These are phyloP conservation scores for Eonycteris spelaea DNA, from an alignment of 2,113 vertebrate genomes.

Conservation along the genomic window DNA sequence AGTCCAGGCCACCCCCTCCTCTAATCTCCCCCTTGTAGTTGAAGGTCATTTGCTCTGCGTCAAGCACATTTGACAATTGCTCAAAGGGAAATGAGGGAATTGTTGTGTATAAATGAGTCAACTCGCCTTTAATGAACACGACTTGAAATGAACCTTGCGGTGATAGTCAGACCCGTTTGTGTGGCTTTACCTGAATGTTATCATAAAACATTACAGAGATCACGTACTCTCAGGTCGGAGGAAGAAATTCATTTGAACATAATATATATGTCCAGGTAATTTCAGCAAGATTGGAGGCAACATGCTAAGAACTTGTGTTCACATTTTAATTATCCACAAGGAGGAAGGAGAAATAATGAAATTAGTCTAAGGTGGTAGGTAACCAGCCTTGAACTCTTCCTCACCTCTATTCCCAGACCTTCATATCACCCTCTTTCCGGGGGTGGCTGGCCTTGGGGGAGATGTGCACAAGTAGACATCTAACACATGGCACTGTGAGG, in stretches of 20 bases:
- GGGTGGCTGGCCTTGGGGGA: neutral
- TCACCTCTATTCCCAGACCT: neutral
- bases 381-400: neutral
- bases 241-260: neutral
- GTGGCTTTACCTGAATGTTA: neutral
- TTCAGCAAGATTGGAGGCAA: neutral
- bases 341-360: neutral
- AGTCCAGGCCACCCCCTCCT: neutral
- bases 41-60: slow-evolving; percentile 40
- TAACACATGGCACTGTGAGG: rapidly evolving
- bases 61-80: slow-evolving; percentile 29
- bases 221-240: neutral
- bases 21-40: neutral
- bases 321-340: neutral
- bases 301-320: neutral
- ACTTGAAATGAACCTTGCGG: neutral
- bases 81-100: slow-evolving; percentile 35
- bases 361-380: no score
- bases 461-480: neutral
- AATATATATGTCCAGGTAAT: neutral
- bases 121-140: neutral
- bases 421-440: neutral
- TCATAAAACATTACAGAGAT: neutral
- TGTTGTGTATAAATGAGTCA: neutral
- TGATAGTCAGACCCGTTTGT: neutral